A percentile compares a stretch with the other conserved stretches of the same genome.
phyloP scores from a whole-genome alignment of 2,888 invertebrate species.

The Trachelus iudaicus region DNA sequence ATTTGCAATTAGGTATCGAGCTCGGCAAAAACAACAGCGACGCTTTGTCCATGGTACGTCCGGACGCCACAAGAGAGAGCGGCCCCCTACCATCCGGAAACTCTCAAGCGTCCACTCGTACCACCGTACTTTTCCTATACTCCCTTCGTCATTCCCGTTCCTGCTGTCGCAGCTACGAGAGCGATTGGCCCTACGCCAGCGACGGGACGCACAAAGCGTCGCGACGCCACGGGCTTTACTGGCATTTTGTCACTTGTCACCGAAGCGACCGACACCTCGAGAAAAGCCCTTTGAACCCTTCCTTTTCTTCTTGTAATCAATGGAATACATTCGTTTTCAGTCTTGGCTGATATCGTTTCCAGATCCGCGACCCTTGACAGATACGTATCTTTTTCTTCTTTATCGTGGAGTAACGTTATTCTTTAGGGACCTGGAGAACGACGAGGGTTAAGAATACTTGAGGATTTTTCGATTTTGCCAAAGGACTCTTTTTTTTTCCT shows the following conservation, averaged over 20 bases:
- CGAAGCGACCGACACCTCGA: conserved; percentile 18
- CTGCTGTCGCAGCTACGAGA: conserved; percentile 12
- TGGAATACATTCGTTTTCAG: neutral
- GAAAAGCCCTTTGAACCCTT: neutral
- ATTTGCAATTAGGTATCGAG: conserved; percentile 43
- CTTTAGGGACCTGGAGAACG: no score
- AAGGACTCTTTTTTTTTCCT: neutral
- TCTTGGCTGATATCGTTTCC: conserved; percentile 5
- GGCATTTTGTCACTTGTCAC: conserved; percentile 40
- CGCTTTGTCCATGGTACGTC: no score
- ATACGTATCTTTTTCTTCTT: no score
- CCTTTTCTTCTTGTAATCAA: conserved; percentile 10
- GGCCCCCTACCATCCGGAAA: no score
- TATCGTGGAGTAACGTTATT: no score
- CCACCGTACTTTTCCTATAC: neutral
- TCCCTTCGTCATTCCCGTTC: neutral
- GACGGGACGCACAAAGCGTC: conserved; percentile 33
- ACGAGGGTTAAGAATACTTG: no score
- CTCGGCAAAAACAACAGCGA: conserved; percentile 30
- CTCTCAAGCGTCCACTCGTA: neutral
- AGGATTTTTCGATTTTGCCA: no score
- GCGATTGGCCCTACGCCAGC: conserved; percentile 39
- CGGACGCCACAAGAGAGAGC: no score
- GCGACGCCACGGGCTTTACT: conserved; percentile 13
- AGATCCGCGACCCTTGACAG: conserved; percentile 6